Evolutionary conservation across 2,113 vertebrate species (phyloP).

Genomic region (Taxidea taxus): DNA sequence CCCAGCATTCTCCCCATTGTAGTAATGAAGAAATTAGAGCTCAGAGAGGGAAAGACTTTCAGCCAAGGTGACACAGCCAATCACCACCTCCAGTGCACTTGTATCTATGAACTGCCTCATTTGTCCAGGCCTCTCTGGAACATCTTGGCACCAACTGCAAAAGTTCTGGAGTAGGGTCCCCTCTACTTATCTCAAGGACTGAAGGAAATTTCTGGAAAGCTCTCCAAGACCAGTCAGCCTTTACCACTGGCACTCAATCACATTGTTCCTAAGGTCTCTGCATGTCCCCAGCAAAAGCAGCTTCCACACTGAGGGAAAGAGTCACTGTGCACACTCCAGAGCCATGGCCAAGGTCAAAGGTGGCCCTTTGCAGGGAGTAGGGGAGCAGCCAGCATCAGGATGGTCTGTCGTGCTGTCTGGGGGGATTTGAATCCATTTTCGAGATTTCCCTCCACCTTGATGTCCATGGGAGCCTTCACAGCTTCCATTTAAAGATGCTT

Average conservation of each 20-base stretch:
- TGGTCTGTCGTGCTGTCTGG: neutral
- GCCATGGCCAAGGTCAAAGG: too few species aligned
- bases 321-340: neutral
- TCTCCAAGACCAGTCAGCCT: neutral
- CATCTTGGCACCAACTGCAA: neutral
- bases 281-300: neutral
- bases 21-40: neutral
- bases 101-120: neutral
- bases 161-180: neutral
- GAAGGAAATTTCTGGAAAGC: conserved; percentile 37
- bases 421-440: neutral
- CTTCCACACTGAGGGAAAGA: neutral
- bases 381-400: neutral
- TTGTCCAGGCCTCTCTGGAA: neutral
- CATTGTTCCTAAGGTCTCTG: neutral
- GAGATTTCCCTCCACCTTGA: neutral
- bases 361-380: neutral
- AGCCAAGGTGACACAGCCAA: neutral
- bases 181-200: neutral
- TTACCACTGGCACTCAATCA: neutral
- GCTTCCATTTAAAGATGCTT: neutral
- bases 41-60: conserved; percentile 14
- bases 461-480: neutral
- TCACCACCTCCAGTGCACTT: neutral
- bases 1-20: neutral